Conservation (phyloP, 2,797 vertebrate species). For the Cheracebus regulus region DNA sequence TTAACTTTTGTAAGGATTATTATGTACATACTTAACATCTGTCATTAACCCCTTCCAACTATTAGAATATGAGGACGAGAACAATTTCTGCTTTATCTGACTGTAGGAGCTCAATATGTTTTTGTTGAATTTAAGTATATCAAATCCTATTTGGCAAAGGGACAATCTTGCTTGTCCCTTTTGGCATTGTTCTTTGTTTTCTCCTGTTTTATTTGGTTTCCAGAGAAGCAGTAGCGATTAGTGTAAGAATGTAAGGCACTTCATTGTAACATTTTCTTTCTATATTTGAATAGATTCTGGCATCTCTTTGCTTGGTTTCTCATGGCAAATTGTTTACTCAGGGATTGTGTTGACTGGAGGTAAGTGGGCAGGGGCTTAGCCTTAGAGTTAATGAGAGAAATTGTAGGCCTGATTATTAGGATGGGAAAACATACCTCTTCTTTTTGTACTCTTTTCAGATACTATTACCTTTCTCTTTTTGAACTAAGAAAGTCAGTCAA, state of each 20-base stretch:
- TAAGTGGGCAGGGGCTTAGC: not conserved
- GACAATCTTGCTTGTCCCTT: not conserved
- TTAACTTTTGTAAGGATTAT: conserved; percentile 28
- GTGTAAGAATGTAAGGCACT: conserved; percentile 7
- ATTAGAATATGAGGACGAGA: conserved; percentile 17
- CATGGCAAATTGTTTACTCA: not conserved
- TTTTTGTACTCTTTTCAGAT: conserved; percentile 18
- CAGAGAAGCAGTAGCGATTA: conserved; percentile 30
- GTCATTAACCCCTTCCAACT: not conserved
- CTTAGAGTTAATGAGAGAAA: conserved; percentile 30
- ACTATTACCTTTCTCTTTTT: not conserved
- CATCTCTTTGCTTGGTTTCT: conserved; percentile 29
- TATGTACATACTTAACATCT: not conserved
- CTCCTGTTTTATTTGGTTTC: not conserved
- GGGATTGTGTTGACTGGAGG: not conserved
- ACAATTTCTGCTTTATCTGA: not conserved
- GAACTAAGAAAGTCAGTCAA: not conserved
- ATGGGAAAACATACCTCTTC: not conserved
- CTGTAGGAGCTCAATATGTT: not conserved
- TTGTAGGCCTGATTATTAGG: not conserved
- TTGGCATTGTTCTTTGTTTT: conserved; percentile 16
- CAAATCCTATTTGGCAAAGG: not conserved
- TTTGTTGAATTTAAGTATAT: conserved; percentile 42
- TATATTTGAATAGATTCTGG: conserved; percentile 3
- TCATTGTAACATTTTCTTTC: not conserved